A percentile compares a stretch with the other conserved stretches of the same genome.
Evolutionary conservation across 92 coral and sea anemone species (phyloP).

Genomic region (Nematostella vectensis): DNA sequence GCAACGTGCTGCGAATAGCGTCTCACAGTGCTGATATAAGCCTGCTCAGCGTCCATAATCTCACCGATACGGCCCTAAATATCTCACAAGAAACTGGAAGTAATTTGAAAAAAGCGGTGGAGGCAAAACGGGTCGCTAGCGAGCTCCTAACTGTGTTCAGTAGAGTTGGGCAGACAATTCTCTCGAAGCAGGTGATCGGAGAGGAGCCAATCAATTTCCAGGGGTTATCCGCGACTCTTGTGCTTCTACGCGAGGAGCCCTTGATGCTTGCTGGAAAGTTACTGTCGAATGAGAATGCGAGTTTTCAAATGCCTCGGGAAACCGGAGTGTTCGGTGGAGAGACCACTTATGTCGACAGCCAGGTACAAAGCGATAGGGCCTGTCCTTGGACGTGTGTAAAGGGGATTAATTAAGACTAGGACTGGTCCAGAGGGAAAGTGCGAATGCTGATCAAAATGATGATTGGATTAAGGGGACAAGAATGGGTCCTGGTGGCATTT

Average conservation of each 20-base stretch:
- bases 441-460: too few relatives aligned
- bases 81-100: not conserved
- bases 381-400: too few relatives aligned
- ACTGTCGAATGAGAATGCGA: slow-evolving; percentile 8
- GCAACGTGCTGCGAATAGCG: slow-evolving; percentile 27
- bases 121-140: not conserved
- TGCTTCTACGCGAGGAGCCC: slow-evolving; percentile 25
- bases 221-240: slow-evolving; percentile 9
- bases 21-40: slow-evolving; percentile 14
- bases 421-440: too few relatives aligned
- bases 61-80: not conserved
- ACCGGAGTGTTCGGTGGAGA: slow-evolving; percentile 22
- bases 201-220: slow-evolving; percentile 20
- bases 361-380: too few relatives aligned
- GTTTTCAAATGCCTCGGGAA: slow-evolving; percentile 31
- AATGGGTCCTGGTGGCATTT: too few relatives aligned
- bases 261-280: slow-evolving; percentile 18
- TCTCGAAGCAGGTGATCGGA: slow-evolving; percentile 33
- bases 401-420: too few relatives aligned
- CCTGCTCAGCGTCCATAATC: not conserved
- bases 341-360: slow-evolving; percentile 24
- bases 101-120: not conserved
- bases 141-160: slow-evolving; percentile 5
- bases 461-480: too few relatives aligned
- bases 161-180: slow-evolving; percentile 21